Evolutionary conservation across 2,888 invertebrate genomes (phyloP).

Genomic region (Leptura quadrifasciata): DNA sequence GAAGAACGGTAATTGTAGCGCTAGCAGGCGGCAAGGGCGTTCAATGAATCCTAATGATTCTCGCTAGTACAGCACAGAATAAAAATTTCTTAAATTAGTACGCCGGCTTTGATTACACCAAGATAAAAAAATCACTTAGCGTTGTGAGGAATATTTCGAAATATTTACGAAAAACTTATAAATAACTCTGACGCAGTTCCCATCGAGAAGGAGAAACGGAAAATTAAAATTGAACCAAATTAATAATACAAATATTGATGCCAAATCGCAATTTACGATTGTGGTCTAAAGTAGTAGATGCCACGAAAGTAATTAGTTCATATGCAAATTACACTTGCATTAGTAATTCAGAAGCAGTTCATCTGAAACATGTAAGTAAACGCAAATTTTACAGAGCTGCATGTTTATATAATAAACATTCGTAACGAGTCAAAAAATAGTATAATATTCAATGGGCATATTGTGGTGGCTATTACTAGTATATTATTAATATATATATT

Average conservation of each 20-base stretch:
- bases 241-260: not conserved
- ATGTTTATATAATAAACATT: no score
- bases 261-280: not conserved
- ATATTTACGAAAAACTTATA: not conserved
- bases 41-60: no score
- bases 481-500: no score
- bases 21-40: no score
- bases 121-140: not conserved
- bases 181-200: not conserved
- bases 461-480: no score
- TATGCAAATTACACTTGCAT: not conserved
- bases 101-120: not conserved
- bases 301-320: not conserved
- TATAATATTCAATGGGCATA: no score
- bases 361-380: not conserved
- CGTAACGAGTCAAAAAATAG: no score
- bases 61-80: no score
- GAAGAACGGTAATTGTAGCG: no score
- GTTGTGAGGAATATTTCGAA: not conserved
- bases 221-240: slow-evolving; percentile 3
- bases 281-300: no score
- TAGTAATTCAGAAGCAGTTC: not conserved
- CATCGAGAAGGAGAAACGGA: not conserved
- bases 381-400: no score
- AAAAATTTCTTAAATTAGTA: no score